Percentiles rank a stretch among this genome's conserved stretches.
Evolutionary conservation across 2,113 vertebrate genomes (phyloP).

Genomic region (Laterallus jamaicensis): DNA sequence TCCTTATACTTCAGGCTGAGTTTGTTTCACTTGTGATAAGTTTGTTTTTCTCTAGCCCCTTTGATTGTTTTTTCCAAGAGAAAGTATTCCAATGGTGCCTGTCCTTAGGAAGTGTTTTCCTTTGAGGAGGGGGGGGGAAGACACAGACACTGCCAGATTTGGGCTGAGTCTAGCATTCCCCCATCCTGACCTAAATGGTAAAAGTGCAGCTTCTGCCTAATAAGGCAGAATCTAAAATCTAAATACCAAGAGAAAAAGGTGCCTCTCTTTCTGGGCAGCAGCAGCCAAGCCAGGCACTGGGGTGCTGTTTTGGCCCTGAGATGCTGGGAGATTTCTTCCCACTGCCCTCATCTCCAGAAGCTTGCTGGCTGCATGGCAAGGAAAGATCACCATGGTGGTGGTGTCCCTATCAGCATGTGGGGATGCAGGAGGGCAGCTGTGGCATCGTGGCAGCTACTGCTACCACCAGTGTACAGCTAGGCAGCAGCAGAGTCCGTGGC

Average conservation of each 20-base stretch:
- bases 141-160: slow-evolving; percentile 6
- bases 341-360: background rate
- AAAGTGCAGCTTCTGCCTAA: slow-evolving; percentile 7
- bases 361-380: background rate
- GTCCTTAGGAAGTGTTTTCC: slow-evolving; percentile 43
- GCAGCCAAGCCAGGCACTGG: background rate
- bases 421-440: background rate
- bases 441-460: background rate
- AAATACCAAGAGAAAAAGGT: slow-evolving; percentile 18
- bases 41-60: slow-evolving; percentile 44
- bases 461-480: background rate
- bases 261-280: background rate
- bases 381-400: background rate
- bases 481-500: background rate
- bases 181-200: background rate
- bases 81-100: slow-evolving; percentile 21
- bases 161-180: background rate
- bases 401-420: background rate
- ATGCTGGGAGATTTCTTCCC: background rate
- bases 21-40: slow-evolving; percentile 65
- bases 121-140: background rate
- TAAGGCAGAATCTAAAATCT: slow-evolving; percentile 11
- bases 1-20: slow-evolving; percentile 6
- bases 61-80: slow-evolving; percentile 62
- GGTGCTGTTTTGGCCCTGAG: background rate